A percentile compares a stretch with the other conserved stretches of the same genome.
phyloP scores from a whole-genome alignment of 2,888 invertebrate species.

The Plagodis dolabraria region DNA sequence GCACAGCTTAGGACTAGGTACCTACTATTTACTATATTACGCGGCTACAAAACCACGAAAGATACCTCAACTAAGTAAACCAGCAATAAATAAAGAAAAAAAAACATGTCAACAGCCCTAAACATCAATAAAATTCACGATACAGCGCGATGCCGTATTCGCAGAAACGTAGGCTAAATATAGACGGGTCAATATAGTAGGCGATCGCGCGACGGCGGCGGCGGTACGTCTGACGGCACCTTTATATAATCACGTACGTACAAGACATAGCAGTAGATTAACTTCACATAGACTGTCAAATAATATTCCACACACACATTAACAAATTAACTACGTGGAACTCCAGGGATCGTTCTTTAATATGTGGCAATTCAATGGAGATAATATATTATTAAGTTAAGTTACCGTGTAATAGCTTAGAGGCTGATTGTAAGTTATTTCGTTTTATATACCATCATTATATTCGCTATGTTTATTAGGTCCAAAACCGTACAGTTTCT shows the following conservation, averaged over 20 bases:
- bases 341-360: too few relatives aligned
- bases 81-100: too few relatives aligned
- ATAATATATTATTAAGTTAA: too few relatives aligned
- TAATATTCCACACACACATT: background rate
- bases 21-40: too few relatives aligned
- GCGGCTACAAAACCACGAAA: too few relatives aligned
- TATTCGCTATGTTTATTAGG: too few relatives aligned
- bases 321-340: background rate
- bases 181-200: constrained; percentile 75
- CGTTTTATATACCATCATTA: too few relatives aligned
- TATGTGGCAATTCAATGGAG: too few relatives aligned
- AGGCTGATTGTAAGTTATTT: too few relatives aligned
- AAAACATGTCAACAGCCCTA: constrained; percentile 13
- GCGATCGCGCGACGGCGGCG: constrained; percentile 39
- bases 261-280: constrained; percentile 4
- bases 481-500: too few relatives aligned
- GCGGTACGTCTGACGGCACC: constrained; percentile 49
- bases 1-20: too few relatives aligned
- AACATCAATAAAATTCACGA: constrained; percentile 36
- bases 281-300: background rate
- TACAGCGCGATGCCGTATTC: constrained; percentile 36
- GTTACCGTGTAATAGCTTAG: too few relatives aligned
- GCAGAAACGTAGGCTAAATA: constrained; percentile 62
- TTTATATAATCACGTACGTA: constrained; percentile 18
- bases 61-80: background rate